A percentile compares a stretch with the other conserved stretches of the same genome.
phyloP scores from a whole-genome alignment of 2,113 vertebrate species.

The Pluvialis apricaria region DNA sequence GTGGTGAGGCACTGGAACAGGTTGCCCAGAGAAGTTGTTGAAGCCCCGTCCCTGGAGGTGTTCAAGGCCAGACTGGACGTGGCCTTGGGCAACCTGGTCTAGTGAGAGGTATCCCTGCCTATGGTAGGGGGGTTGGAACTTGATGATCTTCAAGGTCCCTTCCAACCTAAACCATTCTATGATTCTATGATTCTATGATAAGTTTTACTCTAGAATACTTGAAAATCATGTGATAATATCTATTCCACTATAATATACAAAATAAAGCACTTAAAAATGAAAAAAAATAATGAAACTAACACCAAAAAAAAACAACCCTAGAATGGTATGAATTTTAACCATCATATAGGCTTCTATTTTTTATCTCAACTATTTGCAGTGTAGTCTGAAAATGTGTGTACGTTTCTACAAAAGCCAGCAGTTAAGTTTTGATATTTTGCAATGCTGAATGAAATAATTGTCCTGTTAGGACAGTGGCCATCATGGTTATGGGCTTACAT shows the following conservation, averaged over 20 bases:
- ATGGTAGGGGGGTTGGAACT: too few species aligned
- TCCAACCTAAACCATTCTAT: too few species aligned
- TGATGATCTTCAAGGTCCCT: too few species aligned
- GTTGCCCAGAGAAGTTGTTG: too few species aligned
- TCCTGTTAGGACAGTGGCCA: not conserved
- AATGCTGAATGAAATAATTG: not conserved
- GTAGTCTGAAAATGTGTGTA: not conserved
- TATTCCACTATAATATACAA: not conserved
- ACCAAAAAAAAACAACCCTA: accelerated
- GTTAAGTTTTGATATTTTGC: not conserved
- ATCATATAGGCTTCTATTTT: not conserved
- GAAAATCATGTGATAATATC: too few species aligned
- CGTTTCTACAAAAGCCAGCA: not conserved
- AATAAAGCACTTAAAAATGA: not conserved
- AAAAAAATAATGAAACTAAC: not conserved
- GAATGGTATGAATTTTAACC: not conserved
- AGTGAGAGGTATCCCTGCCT: too few species aligned
- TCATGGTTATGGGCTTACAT: not conserved
- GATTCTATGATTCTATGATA: too few species aligned
- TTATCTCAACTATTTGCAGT: not conserved
- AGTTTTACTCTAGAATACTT: not conserved
- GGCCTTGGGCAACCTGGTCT: too few species aligned
- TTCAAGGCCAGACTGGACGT: too few species aligned
- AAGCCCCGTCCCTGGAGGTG: too few species aligned
- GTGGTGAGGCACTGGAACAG: too few species aligned